These are phyloP conservation scores for Neoascia interrupta DNA, from an alignment of 2,888 invertebrate species.

Conservation along the genomic window DNA sequence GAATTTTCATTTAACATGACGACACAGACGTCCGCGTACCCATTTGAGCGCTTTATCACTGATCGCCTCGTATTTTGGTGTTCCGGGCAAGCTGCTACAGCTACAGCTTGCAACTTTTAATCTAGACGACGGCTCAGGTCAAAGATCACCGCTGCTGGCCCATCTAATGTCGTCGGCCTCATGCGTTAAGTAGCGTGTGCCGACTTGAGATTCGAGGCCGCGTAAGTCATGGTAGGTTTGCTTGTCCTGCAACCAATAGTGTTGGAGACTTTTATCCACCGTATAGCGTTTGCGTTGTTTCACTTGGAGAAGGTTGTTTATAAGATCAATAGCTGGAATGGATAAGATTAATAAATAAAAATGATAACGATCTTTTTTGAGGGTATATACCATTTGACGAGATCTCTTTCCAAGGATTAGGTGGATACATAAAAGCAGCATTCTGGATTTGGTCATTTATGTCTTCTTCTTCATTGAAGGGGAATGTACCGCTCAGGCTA, in stretches of 20 bases:
- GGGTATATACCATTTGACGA: constrained; percentile 91
- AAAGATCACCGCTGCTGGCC: constrained; percentile 81
- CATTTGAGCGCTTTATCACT: constrained; percentile 79
- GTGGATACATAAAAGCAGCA: constrained; percentile 99
- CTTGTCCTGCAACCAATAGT: constrained; percentile 98
- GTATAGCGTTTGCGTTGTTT: constrained; percentile 96
- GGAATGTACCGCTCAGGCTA: constrained; percentile 98
- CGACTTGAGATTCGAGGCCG: constrained; percentile 89
- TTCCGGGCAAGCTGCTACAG: constrained; percentile 75
- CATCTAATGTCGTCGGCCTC: constrained; percentile 96
- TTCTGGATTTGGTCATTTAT: constrained; percentile 99
- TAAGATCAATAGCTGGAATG: constrained; percentile 93
- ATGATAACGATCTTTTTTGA: not conserved
- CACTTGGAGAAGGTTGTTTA: constrained; percentile 98
- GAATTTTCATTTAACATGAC: constrained; percentile 76
- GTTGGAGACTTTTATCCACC: constrained; percentile 96
- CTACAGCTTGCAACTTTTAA: constrained; percentile 71
- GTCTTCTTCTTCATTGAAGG: constrained; percentile 99
- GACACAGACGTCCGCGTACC: constrained; percentile 79
- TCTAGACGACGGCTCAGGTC: constrained; percentile 76
- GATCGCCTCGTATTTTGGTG: constrained; percentile 78
- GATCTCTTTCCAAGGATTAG: constrained; percentile 98
- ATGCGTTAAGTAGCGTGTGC: constrained; percentile 91
- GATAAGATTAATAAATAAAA: not conserved
- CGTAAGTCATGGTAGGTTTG: constrained; percentile 97